Percentiles rank a stretch among this genome's conserved stretches.
Conservation (phyloP, 2,113 vertebrate genomes). For the Lonchura striata region DNA sequence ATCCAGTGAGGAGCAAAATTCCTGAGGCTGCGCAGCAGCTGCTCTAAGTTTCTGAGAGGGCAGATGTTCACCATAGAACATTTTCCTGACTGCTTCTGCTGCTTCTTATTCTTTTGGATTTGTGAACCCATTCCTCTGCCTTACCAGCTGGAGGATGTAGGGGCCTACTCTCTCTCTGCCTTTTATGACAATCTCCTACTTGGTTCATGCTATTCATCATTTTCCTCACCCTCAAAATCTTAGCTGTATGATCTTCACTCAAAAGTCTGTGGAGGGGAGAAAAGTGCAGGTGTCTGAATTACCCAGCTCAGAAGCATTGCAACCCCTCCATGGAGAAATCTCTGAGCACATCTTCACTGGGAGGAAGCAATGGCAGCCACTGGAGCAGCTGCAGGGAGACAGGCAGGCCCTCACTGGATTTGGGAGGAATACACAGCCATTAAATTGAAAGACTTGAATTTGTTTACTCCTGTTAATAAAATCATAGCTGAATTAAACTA, state of each 20-base stretch:
- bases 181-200: neutral
- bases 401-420: neutral
- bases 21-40: neutral
- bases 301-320: neutral
- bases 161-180: neutral
- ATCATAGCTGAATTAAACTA: conserved; percentile 54
- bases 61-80: neutral
- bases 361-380: neutral
- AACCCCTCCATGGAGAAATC: neutral
- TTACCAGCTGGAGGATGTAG: neutral
- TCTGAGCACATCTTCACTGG: neutral
- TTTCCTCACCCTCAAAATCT: neutral
- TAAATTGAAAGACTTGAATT: conserved; percentile 44
- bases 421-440: neutral
- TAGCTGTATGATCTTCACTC: neutral
- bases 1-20: neutral
- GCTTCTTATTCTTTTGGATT: neutral
- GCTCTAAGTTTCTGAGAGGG: neutral
- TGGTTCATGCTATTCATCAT: neutral
- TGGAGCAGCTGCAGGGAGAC: neutral
- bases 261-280: neutral
- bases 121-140: neutral
- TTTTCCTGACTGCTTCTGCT: neutral
- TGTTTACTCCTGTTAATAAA: conserved; percentile 72
- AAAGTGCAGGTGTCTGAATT: neutral